Evolutionary conservation across 2,888 invertebrate species (phyloP).

Genomic region (Gandaritis pyraliata): DNA sequence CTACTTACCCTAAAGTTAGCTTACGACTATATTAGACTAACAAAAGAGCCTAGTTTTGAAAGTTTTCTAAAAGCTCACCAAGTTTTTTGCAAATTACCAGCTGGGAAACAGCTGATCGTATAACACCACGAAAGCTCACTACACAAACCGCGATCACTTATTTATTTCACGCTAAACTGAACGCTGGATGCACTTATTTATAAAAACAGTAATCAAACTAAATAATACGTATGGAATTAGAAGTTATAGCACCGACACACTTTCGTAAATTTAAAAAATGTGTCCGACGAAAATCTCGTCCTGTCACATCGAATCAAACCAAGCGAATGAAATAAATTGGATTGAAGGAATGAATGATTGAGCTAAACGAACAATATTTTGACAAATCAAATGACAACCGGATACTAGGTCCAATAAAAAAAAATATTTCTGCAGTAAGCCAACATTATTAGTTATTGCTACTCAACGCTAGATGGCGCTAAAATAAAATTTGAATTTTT

Average conservation of each 20-base stretch:
- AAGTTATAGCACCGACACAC: conserved; percentile 20
- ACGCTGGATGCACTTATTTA: conserved; percentile 7
- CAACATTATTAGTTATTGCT: conserved; percentile 13
- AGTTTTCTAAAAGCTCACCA: conserved; percentile 22
- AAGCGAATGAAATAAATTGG: conserved; percentile 1
- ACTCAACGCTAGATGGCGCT: conserved; percentile 27
- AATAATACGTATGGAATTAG: neutral
- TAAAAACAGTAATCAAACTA: conserved; percentile 5
- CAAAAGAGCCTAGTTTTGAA: neutral
- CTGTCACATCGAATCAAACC: conserved; percentile 19
- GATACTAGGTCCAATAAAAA: conserved; percentile 6
- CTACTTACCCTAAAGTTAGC: no score
- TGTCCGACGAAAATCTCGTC: conserved; percentile 3
- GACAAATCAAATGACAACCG: neutral
- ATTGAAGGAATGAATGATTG: neutral
- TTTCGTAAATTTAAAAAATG: conserved; percentile 26
- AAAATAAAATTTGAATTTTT: no score
- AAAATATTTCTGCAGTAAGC: conserved; percentile 1
- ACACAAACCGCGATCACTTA: conserved; percentile 5
- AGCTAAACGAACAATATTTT: neutral
- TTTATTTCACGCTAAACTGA: conserved; percentile 2
- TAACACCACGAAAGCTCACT: conserved; percentile 15
- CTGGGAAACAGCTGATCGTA: conserved; percentile 14
- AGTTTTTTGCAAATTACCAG: conserved; percentile 12
- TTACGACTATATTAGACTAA: neutral